Evolutionary conservation across 2,888 invertebrate genomes (phyloP).

Genomic region (Dasysyrphus albostriatus): DNA sequence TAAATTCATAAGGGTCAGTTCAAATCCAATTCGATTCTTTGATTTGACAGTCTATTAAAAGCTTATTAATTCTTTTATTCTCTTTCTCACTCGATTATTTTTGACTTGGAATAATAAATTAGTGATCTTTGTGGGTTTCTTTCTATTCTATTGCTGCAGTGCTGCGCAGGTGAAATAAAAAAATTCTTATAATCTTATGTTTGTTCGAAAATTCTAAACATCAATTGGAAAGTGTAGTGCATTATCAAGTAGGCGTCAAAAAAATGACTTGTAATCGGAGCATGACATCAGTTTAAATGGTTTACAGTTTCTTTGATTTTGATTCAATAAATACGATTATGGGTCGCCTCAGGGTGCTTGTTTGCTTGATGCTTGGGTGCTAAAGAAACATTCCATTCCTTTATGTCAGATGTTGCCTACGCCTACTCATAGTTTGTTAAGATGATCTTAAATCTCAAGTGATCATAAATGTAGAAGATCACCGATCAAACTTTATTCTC

Average conservation of each 20-base stretch:
- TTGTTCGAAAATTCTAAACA: conserved; percentile 5
- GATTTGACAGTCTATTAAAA: conserved; percentile 14
- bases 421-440: conserved; percentile 53
- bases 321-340: conserved; percentile 67
- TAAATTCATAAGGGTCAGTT: conserved; percentile 25
- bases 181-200: conserved; percentile 21
- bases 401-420: conserved; percentile 45
- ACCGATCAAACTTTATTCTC: conserved; percentile 60
- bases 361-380: conserved; percentile 17
- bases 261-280: conserved; percentile 58
- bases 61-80: conserved; percentile 27
- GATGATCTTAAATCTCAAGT: conserved; percentile 54
- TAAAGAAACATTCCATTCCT: conserved; percentile 57
- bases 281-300: conserved; percentile 59
- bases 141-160: neutral
- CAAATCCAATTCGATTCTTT: neutral
- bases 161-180: conserved; percentile 49
- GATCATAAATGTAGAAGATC: conserved; percentile 70
- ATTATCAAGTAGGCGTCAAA: conserved; percentile 67
- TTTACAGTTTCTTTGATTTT: conserved; percentile 57
- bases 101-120: neutral
- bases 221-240: conserved; percentile 18
- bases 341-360: conserved; percentile 30
- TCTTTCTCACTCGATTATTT: neutral
- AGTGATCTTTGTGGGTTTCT: neutral